Percentiles rank a stretch among this genome's conserved stretches.
phyloP scores from a whole-genome alignment of 2,797 vertebrate species.

The Manis pentadactyla region DNA sequence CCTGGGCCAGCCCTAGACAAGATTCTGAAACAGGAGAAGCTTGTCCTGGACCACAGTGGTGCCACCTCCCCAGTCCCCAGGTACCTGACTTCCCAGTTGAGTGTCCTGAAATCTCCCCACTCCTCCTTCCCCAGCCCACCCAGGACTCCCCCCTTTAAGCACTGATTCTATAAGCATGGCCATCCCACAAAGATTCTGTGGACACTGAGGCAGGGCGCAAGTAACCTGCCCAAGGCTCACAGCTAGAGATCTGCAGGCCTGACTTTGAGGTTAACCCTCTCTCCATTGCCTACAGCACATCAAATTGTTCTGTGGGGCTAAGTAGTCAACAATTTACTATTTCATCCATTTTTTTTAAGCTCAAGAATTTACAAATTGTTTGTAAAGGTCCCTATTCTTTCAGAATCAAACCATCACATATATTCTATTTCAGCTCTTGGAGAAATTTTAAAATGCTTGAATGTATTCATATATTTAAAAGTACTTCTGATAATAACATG shows the following conservation, averaged over 20 bases:
- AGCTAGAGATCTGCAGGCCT: background rate
- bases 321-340: background rate
- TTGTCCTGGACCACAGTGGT: background rate
- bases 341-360: background rate
- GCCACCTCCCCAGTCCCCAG: background rate
- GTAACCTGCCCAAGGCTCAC: too few relatives aligned
- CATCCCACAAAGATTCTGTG: background rate
- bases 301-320: background rate
- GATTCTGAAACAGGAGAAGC: conserved; percentile 36
- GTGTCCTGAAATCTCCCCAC: background rate
- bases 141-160: background rate
- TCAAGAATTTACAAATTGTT: background rate
- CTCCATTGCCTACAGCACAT: background rate
- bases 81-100: background rate
- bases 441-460: conserved; percentile 36
- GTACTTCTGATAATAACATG: background rate
- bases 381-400: background rate
- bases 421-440: background rate
- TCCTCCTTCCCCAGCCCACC: background rate
- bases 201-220: background rate
- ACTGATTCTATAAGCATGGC: background rate
- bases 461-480: conserved; percentile 19
- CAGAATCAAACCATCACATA: conserved; percentile 10
- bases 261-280: background rate
- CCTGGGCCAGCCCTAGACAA: background rate